phyloP scores from a whole-genome alignment of 2,888 invertebrate species.

The Zelleria hepariella region DNA sequence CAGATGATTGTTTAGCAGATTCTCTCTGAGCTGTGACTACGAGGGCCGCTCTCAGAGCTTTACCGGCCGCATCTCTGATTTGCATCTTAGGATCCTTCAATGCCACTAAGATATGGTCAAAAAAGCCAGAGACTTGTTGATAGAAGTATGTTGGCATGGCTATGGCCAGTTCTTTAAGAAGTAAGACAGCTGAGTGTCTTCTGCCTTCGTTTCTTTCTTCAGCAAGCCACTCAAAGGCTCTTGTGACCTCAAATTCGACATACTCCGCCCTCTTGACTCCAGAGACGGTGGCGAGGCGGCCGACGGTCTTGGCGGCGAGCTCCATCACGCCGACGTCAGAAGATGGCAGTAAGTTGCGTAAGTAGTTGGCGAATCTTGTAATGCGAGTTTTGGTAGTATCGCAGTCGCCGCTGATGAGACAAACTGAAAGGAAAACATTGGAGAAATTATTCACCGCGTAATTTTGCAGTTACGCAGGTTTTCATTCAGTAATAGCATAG shows the following conservation, averaged over 20 bases:
- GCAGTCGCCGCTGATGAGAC: conserved; percentile 93
- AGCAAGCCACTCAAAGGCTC: conserved; percentile 95
- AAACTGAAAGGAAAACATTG: conserved; percentile 74
- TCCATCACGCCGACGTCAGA: conserved; percentile 96
- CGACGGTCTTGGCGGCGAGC: conserved; percentile 95
- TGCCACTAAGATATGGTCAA: conserved; percentile 93
- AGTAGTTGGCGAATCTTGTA: conserved; percentile 92
- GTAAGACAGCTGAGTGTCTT: conserved; percentile 91
- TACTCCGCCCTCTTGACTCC: conserved; percentile 96
- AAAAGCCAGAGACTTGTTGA: conserved; percentile 93
- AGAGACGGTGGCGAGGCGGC: conserved; percentile 90
- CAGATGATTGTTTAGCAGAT: conserved; percentile 91
- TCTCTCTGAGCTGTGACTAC: conserved; percentile 97
- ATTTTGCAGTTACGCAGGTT: not conserved
- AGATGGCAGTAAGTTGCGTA: conserved; percentile 90
- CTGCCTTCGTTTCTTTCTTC: conserved; percentile 93
- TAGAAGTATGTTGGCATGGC: conserved; percentile 98
- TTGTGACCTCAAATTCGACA: conserved; percentile 97
- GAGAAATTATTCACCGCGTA: not conserved
- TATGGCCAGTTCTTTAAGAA: conserved; percentile 93
- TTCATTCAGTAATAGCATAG: not conserved
- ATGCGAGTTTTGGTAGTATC: conserved; percentile 92
- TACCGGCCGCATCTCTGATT: conserved; percentile 93
- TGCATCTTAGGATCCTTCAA: conserved; percentile 92
- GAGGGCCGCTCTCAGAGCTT: conserved; percentile 94